phyloP scores from a whole-genome alignment of 1,140 invertebrate species.

The Hylaeus volcanicus region DNA sequence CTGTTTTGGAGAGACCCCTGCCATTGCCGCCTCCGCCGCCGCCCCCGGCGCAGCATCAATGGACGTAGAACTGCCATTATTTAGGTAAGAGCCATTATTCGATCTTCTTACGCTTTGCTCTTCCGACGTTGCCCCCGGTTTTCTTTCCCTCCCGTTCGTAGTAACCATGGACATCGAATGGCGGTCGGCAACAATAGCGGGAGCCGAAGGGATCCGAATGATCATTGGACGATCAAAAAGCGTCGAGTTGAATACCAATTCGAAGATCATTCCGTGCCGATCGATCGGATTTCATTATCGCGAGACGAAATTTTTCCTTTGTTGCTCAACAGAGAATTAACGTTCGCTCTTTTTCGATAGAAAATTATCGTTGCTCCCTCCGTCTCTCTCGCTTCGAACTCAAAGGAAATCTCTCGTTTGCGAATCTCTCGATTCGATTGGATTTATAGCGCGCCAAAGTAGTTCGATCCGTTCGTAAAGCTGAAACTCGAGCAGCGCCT shows the following conservation, averaged over 20 bases:
- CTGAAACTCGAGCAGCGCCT: conserved; percentile 42
- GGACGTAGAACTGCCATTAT: conserved; percentile 79
- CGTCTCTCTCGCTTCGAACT: neutral
- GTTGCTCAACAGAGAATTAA: neutral
- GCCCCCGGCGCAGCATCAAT: conserved; percentile 78
- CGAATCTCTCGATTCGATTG: neutral
- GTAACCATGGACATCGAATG: no score
- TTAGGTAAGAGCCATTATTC: conserved; percentile 56
- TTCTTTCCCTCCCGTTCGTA: neutral
- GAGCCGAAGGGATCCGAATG: neutral
- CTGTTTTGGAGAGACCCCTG: conserved; percentile 82
- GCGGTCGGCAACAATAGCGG: neutral
- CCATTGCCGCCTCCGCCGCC: conserved; percentile 80
- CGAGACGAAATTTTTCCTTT: neutral
- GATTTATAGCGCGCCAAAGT: conserved; percentile 17
- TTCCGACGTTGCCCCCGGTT: no score
- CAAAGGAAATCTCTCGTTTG: neutral
- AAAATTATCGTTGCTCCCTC: neutral
- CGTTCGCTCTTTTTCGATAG: neutral
- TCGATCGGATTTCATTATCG: neutral
- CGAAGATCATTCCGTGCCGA: neutral
- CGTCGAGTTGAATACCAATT: neutral
- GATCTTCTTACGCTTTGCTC: neutral
- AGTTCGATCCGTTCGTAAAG: conserved; percentile 6
- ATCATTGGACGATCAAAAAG: no score